phyloP scores from a whole-genome alignment of 2,888 invertebrate species.

The Caenorhabditis japonica region DNA sequence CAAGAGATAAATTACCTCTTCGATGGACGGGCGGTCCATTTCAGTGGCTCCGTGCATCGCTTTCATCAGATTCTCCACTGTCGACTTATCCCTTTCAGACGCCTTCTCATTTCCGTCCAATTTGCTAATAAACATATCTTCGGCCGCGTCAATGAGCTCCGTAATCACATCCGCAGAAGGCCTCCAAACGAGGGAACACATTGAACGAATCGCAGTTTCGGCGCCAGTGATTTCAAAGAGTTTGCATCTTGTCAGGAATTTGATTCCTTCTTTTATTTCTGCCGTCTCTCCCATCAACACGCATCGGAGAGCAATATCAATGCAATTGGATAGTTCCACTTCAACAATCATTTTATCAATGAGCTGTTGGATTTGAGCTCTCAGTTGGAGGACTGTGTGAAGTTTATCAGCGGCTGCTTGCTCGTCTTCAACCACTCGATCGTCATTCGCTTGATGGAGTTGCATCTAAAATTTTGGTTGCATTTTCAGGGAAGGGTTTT shows the following conservation, averaged over 20 bases:
- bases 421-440: conserved; percentile 1
- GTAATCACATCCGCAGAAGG: conserved; percentile 50
- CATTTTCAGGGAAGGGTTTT: background rate
- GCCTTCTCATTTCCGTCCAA: conserved; percentile 33
- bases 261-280: conserved; percentile 83
- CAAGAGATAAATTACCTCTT: conserved; percentile 57
- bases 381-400: background rate
- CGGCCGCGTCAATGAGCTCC: conserved; percentile 55
- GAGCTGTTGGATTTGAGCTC: conserved; percentile 24
- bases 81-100: conserved; percentile 39
- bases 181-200: conserved; percentile 66
- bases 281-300: conserved; percentile 57
- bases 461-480: conserved; percentile 7
- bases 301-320: conserved; percentile 52
- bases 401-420: background rate
- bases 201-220: conserved; percentile 54
- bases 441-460: background rate
- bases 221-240: conserved; percentile 75
- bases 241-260: conserved; percentile 85
- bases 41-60: conserved; percentile 49
- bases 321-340: conserved; percentile 45
- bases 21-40: conserved; percentile 51
- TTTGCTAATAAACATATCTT: conserved; percentile 59
- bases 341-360: conserved; percentile 53
- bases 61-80: conserved; percentile 53